Conservation (phyloP, 2,888 invertebrate species). For the Abscondita cerata region DNA sequence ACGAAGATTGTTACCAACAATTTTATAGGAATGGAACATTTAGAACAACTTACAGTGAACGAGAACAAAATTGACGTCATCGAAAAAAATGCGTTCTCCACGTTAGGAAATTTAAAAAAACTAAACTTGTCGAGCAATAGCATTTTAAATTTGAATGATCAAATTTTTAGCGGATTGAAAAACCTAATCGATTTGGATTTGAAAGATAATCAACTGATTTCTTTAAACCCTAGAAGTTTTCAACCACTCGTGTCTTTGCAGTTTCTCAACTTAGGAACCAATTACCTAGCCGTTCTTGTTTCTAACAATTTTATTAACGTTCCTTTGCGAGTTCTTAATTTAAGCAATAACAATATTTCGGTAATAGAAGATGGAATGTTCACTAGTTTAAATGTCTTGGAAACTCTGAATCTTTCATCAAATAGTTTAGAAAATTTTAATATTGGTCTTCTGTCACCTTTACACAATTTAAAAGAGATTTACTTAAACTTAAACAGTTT, state of each 20-base stretch:
- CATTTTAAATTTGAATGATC: not conserved
- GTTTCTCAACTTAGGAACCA: not conserved
- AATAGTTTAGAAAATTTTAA: not conserved
- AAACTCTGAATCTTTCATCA: not conserved
- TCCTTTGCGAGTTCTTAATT: too few species aligned
- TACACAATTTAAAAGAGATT: not conserved
- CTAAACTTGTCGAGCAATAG: constrained; percentile 4
- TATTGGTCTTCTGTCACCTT: not conserved
- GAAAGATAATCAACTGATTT: constrained; percentile 3
- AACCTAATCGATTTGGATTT: not conserved
- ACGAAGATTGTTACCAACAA: constrained; percentile 3
- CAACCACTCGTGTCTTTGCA: not conserved
- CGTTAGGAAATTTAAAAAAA: constrained; percentile 9
- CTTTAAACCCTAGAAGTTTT: not conserved
- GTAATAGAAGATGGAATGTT: not conserved
- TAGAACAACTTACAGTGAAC: constrained; percentile 1
- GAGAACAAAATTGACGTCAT: constrained; percentile 14
- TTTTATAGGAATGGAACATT: constrained; percentile 13
- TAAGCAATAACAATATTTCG: not conserved
- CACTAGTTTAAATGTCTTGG: not conserved
- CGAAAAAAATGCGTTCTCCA: constrained; percentile 10
- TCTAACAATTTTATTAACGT: too few species aligned
- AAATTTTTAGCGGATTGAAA: constrained; percentile 8
- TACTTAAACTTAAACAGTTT: not conserved
- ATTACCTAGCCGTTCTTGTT: not conserved